Evolutionary conservation across 2,888 invertebrate genomes (phyloP).

Genomic region (Timandra comae): DNA sequence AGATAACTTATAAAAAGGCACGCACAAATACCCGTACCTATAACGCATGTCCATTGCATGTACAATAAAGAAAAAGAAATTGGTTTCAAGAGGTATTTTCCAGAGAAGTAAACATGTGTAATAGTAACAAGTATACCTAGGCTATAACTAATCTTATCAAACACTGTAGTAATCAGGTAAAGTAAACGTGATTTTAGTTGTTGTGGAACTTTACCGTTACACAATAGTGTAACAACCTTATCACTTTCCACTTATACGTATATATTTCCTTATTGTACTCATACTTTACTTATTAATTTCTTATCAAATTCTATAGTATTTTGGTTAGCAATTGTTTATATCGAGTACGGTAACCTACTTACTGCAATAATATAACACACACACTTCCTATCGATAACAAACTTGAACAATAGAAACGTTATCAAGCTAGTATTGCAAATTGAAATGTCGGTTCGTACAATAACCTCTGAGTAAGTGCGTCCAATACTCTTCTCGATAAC

Average conservation of each 20-base stretch:
- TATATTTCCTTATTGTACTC: slow-evolving; percentile 14
- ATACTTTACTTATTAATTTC: slow-evolving; percentile 11
- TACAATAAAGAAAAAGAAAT: no score
- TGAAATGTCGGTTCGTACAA: slow-evolving; percentile 46
- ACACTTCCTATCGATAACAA: slow-evolving; percentile 32
- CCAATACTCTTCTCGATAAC: slow-evolving; percentile 50
- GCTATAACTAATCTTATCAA: no score
- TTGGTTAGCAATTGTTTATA: slow-evolving; percentile 20
- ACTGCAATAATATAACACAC: slow-evolving; percentile 14
- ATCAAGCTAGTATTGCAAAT: slow-evolving; percentile 44
- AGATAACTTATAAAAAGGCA: no score
- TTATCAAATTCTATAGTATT: slow-evolving; percentile 26
- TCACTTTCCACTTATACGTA: slow-evolving; percentile 1
- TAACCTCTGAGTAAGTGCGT: slow-evolving; percentile 55
- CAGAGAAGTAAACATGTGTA: no score
- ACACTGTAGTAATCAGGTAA: no score
- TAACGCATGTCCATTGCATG: no score
- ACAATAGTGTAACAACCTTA: not conserved
- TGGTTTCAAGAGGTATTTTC: no score
- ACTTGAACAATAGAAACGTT: slow-evolving; percentile 50
- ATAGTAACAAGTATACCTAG: no score
- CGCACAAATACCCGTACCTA: no score
- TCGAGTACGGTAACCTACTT: slow-evolving; percentile 15
- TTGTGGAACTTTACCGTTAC: no score
- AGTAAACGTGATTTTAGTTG: no score